phyloP scores from a whole-genome alignment of 2,113 vertebrate genomes.

The Illadopsis cleaveri region DNA sequence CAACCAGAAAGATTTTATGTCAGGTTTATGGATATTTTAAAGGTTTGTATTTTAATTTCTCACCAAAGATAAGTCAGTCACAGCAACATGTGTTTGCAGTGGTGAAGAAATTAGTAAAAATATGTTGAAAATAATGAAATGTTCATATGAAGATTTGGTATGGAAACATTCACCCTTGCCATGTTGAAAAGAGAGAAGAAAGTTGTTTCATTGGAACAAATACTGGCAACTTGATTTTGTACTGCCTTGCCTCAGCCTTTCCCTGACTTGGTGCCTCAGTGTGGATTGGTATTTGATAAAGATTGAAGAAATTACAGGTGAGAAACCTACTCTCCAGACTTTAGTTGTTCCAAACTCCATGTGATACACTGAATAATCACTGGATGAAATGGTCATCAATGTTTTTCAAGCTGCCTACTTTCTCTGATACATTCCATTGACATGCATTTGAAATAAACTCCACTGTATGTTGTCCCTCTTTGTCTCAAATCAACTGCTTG shows the following conservation, averaged over 20 bases:
- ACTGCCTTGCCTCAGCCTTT: background rate
- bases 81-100: background rate
- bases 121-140: background rate
- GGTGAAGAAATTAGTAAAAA: background rate
- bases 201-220: background rate
- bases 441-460: background rate
- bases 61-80: conserved; percentile 26
- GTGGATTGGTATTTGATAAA: background rate
- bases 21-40: conserved; percentile 63
- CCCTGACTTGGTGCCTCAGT: background rate
- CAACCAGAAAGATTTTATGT: conserved; percentile 49
- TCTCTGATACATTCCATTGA: background rate
- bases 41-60: conserved; percentile 65
- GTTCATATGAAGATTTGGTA: background rate
- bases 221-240: background rate
- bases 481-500: background rate
- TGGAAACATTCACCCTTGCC: background rate
- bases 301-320: background rate
- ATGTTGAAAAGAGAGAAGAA: background rate
- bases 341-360: background rate
- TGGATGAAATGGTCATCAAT: background rate
- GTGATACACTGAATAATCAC: background rate
- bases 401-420: background rate
- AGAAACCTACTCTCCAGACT: background rate
- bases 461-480: background rate